Conservation (phyloP, 2,797 vertebrate genomes). For the Macrochelys suwanniensis region DNA sequence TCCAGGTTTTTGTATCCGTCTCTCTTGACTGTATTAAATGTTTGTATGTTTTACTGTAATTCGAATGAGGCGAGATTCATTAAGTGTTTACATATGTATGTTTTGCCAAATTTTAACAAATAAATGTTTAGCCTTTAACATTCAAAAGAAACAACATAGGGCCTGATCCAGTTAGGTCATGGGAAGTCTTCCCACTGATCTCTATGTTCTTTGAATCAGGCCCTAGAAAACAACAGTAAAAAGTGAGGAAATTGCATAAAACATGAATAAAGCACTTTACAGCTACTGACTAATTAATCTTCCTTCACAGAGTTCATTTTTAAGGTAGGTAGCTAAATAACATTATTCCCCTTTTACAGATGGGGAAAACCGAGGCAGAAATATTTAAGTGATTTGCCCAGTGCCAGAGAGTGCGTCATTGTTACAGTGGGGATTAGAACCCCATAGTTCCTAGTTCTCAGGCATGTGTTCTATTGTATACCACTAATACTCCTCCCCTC, state of each 20-base stretch:
- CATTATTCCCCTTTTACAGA: conserved; percentile 8
- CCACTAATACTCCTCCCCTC: conserved; percentile 48
- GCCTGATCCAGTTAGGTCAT: not conserved
- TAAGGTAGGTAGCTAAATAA: not conserved
- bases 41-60: not conserved
- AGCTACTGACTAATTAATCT: not conserved
- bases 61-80: not conserved
- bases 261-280: not conserved
- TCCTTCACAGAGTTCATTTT: not conserved
- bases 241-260: not conserved
- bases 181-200: not conserved
- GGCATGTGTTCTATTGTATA: not conserved
- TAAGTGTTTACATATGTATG: not conserved
- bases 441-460: conserved; percentile 13
- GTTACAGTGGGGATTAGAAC: conserved; percentile 39
- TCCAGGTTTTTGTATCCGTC: not conserved
- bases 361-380: not conserved
- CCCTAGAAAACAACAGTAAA: not conserved
- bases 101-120: conserved; percentile 7
- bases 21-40: not conserved
- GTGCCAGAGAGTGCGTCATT: conserved; percentile 20
- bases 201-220: not conserved
- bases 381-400: not conserved
- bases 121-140: not conserved
- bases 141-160: not conserved